Conservation (phyloP, 2,888 invertebrate species). For the Perdita meconis region DNA sequence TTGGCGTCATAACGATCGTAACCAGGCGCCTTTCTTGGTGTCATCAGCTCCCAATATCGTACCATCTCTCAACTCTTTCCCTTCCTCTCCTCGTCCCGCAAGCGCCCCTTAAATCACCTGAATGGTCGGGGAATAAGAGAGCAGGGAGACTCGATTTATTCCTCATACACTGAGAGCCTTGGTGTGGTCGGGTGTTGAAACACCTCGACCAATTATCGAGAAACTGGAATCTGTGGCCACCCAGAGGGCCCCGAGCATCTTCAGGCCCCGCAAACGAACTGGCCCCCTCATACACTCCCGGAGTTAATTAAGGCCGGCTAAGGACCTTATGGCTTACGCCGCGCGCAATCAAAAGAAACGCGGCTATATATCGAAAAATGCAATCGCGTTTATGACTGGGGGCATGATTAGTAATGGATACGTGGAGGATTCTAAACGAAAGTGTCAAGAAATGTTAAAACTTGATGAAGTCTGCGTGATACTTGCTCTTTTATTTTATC, state of each 20-base stretch:
- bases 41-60: slow-evolving; percentile 75
- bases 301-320: slow-evolving; percentile 76
- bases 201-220: slow-evolving; percentile 84
- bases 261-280: slow-evolving; percentile 74
- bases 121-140: neutral
- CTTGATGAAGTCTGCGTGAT: neutral
- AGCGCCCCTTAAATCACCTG: slow-evolving; percentile 40
- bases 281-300: slow-evolving; percentile 65
- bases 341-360: slow-evolving; percentile 8
- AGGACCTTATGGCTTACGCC: slow-evolving; percentile 71
- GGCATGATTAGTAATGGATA: neutral
- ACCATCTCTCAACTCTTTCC: slow-evolving; percentile 62
- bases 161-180: slow-evolving; percentile 65
- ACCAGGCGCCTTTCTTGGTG: slow-evolving; percentile 78
- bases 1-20: slow-evolving; percentile 71
- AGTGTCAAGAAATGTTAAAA: neutral
- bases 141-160: slow-evolving; percentile 66
- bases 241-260: slow-evolving; percentile 68
- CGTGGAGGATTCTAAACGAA: neutral
- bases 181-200: slow-evolving; percentile 84
- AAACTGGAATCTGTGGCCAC: slow-evolving; percentile 83
- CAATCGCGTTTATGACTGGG: neutral
- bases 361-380: neutral
- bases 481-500: no score
- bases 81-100: neutral